These are phyloP conservation scores for Heliconius hermathena DNA, from an alignment of 1,140 invertebrate genomes.

Conservation along the genomic window DNA sequence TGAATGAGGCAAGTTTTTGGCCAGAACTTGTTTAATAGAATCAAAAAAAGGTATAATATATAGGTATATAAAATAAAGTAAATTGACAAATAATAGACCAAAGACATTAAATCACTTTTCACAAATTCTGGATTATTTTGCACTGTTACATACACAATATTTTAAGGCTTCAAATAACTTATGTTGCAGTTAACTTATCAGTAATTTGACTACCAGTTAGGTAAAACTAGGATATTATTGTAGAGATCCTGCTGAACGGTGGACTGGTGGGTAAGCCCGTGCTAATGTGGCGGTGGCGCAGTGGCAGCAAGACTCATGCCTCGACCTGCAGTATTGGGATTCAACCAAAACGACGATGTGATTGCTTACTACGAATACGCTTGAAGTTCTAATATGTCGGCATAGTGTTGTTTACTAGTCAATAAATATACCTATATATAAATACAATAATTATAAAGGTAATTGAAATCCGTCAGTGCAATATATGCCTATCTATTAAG, in stretches of 20 bases:
- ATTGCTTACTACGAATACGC: constrained; percentile 49
- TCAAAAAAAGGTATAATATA: background rate
- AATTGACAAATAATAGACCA: background rate
- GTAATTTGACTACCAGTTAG: constrained; percentile 20
- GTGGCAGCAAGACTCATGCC: constrained; percentile 53
- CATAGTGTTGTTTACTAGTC: constrained; percentile 5
- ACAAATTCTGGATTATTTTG: background rate
- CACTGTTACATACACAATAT: background rate
- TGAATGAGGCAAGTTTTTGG: background rate
- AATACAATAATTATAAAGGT: background rate
- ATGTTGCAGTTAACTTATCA: constrained; percentile 12
- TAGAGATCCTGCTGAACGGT: constrained; percentile 47
- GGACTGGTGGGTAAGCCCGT: constrained; percentile 45
- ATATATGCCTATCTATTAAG: background rate
- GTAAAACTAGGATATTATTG: constrained; percentile 59
- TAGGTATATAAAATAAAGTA: background rate
- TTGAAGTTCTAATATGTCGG: constrained; percentile 21
- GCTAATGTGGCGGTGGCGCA: constrained; percentile 53
- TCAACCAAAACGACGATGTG: constrained; percentile 43
- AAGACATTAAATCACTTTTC: background rate
- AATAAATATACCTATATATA: background rate
- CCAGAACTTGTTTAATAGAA: background rate
- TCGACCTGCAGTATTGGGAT: constrained; percentile 59
- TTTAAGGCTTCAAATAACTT: background rate
- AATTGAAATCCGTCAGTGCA: constrained; percentile 10